These are phyloP conservation scores for Triplophysa siluroides DNA, from an alignment of 2,113 vertebrate species.

Conservation along the genomic window DNA sequence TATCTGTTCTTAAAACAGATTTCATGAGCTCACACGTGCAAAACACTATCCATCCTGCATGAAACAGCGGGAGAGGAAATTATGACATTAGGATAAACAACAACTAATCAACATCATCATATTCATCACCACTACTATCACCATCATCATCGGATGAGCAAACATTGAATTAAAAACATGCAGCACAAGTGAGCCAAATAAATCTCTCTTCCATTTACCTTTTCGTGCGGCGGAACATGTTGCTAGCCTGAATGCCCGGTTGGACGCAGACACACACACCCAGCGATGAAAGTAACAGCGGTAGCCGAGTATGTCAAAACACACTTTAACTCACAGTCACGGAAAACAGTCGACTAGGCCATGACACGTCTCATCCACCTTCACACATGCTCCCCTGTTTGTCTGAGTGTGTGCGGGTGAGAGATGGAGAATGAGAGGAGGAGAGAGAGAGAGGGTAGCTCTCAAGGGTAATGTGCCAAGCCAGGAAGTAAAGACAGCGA, in stretches of 20 bases:
- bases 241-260: constrained; percentile 61
- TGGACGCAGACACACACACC: constrained; percentile 39
- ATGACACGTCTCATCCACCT: constrained; percentile 61
- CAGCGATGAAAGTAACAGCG: constrained; percentile 35
- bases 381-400: constrained; percentile 42
- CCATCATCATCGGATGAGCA: background rate
- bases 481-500: constrained; percentile 15
- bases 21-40: constrained; percentile 1
- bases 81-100: constrained; percentile 12
- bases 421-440: constrained; percentile 44
- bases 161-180: background rate
- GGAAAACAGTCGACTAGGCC: constrained; percentile 65
- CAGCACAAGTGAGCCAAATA: constrained; percentile 16
- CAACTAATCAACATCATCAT: background rate
- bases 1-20: background rate
- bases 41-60: constrained; percentile 7
- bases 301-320: constrained; percentile 33
- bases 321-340: constrained; percentile 52
- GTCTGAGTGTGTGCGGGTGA: constrained; percentile 26
- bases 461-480: constrained; percentile 67
- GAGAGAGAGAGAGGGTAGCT: constrained; percentile 58
- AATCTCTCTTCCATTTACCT: constrained; percentile 68
- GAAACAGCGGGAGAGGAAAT: background rate
- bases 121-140: background rate
- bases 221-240: constrained; percentile 83